These are phyloP conservation scores for Chelmon rostratus DNA, from an alignment of 2,797 vertebrate species.

Conservation along the genomic window DNA sequence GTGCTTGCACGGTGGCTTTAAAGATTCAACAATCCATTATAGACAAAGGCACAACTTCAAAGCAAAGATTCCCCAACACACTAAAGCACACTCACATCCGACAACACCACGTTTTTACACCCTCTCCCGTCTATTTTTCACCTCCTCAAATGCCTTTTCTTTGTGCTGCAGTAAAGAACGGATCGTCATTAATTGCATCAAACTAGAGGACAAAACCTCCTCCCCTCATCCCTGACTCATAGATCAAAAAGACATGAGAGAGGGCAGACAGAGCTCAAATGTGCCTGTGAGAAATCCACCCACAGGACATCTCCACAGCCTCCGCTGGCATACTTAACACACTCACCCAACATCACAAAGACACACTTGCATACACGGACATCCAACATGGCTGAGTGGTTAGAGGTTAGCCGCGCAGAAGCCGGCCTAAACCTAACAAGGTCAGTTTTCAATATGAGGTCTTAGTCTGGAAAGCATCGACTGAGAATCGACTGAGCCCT, in stretches of 20 bases:
- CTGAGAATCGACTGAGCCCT: conserved; percentile 9
- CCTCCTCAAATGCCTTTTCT: conserved; percentile 49
- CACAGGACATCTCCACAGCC: conserved; percentile 43
- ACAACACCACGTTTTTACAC: conserved; percentile 35
- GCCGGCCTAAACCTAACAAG: conserved; percentile 4
- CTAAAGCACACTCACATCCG: conserved; percentile 23
- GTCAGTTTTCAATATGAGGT: conserved; percentile 31
- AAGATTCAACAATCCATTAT: conserved; percentile 65
- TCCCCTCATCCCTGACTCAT: conserved; percentile 42
- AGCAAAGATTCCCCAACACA: conserved; percentile 60
- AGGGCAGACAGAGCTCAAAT: conserved; percentile 74
- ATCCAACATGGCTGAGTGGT: conserved; percentile 9
- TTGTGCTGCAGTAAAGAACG: conserved; percentile 37
- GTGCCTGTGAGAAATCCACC: conserved; percentile 69
- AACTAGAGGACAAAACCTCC: conserved; percentile 44
- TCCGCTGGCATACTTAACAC: conserved; percentile 24
- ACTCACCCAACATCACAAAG: conserved; percentile 2
- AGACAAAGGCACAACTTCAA: conserved; percentile 76
- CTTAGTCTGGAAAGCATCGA: conserved; percentile 9
- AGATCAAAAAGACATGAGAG: conserved; percentile 71
- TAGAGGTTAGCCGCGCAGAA: conserved; percentile 33
- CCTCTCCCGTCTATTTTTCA: conserved; percentile 21
- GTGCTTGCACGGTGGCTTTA: conserved; percentile 63
- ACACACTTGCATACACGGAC: conserved; percentile 13
- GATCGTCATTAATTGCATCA: conserved; percentile 50